A percentile compares a stretch with the other conserved stretches of the same genome.
phyloP scores from a whole-genome alignment of 2,888 invertebrate genomes.

The Cristatella mucedo region DNA sequence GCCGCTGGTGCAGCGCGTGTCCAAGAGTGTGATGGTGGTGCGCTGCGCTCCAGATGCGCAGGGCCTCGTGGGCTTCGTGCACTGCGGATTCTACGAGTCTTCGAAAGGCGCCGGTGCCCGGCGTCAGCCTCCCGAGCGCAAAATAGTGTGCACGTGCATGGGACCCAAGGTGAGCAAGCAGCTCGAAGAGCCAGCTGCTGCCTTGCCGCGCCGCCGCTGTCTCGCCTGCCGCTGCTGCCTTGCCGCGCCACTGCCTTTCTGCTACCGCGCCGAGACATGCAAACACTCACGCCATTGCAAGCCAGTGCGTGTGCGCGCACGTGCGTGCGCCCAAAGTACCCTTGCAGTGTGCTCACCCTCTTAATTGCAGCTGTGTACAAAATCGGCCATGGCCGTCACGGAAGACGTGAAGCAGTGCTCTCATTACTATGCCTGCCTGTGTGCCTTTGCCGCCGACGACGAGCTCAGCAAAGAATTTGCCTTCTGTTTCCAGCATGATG shows the following conservation, averaged over 20 bases:
- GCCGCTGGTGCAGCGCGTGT: constrained; percentile 53
- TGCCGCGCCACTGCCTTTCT: no score
- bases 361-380: neutral
- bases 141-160: constrained; percentile 2
- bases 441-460: constrained; percentile 52
- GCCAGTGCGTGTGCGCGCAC: no score
- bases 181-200: no score
- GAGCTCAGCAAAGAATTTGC: constrained; percentile 50
- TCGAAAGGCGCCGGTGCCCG: no score
- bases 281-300: no score
- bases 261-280: no score
- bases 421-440: constrained; percentile 55
- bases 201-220: no score
- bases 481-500: no score
- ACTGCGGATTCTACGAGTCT: constrained; percentile 47
- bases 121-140: neutral
- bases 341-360: no score
- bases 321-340: no score
- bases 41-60: constrained; percentile 51
- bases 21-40: constrained; percentile 54
- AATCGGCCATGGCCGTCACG: neutral
- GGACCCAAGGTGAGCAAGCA: constrained; percentile 6
- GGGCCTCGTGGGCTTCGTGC: constrained; percentile 54
- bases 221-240: no score
- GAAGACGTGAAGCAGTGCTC: constrained; percentile 41